Conservation (phyloP, 2,113 vertebrate species). For the Miniopterus natalensis region DNA sequence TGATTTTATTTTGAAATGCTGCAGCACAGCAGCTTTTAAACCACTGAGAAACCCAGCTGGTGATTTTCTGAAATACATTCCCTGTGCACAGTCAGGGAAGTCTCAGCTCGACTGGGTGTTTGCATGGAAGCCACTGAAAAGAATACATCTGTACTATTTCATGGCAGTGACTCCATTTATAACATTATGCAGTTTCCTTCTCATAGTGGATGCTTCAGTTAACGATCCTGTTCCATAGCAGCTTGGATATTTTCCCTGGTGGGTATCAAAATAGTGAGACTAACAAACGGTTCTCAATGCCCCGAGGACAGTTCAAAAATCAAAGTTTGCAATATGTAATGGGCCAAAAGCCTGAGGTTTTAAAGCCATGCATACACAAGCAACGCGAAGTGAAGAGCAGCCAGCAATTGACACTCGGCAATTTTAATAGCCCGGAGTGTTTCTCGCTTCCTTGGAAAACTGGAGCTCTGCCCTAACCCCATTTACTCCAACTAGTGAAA, state of each 20-base stretch:
- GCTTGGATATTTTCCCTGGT: slow-evolving; percentile 69
- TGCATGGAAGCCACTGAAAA: slow-evolving; percentile 80
- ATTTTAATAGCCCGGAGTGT: not conserved
- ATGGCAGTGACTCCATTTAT: slow-evolving; percentile 81
- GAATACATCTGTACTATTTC: slow-evolving; percentile 84
- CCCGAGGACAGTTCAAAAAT: slow-evolving; percentile 72
- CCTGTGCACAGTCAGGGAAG: slow-evolving; percentile 74
- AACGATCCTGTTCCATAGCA: slow-evolving; percentile 60
- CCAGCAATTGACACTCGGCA: not conserved
- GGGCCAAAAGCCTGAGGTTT: slow-evolving; percentile 62
- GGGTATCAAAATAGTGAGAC: slow-evolving; percentile 55
- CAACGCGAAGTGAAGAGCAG: slow-evolving; percentile 32
- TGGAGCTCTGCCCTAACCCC: not conserved
- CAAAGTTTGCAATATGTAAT: slow-evolving; percentile 73
- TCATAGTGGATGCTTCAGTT: slow-evolving; percentile 78
- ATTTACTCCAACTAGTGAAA: not conserved
- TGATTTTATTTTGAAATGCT: slow-evolving; percentile 79
- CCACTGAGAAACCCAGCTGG: slow-evolving; percentile 78
- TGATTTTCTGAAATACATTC: slow-evolving; percentile 77
- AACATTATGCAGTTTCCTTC: slow-evolving; percentile 75
- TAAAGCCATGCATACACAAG: slow-evolving; percentile 46
- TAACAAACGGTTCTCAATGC: slow-evolving; percentile 66
- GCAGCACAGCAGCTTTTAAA: slow-evolving; percentile 77
- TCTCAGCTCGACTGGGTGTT: slow-evolving; percentile 81
- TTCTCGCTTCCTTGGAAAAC: slow-evolving; percentile 24